Evolutionary conservation across 2,113 vertebrate species (phyloP).

Genomic region (Symphodus melops): DNA sequence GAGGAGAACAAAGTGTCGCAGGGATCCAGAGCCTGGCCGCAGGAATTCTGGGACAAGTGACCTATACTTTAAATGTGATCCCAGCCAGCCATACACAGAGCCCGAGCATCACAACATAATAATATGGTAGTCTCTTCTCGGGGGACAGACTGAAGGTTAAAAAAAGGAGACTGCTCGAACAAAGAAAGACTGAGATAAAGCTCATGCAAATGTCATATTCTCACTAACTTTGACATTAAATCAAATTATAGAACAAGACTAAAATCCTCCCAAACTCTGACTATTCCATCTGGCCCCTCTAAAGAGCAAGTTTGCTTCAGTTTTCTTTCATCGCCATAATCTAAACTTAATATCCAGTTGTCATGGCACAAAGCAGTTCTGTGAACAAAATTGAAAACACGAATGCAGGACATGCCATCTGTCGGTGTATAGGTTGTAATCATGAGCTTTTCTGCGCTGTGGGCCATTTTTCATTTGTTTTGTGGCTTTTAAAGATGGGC

Average conservation of each 20-base stretch:
- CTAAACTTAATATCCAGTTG: constrained; percentile 59
- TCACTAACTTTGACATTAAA: constrained; percentile 26
- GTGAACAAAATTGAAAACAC: constrained; percentile 70
- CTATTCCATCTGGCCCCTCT: constrained; percentile 24
- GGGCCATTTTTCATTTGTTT: constrained; percentile 80
- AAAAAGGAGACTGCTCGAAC: constrained; percentile 27
- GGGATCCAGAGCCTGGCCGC: constrained; percentile 70
- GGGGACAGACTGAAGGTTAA: constrained; percentile 40
- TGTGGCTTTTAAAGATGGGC: constrained; percentile 75
- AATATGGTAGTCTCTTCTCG: constrained; percentile 61
- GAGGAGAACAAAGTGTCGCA: constrained; percentile 76
- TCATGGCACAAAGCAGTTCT: constrained; percentile 43
- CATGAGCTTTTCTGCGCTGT: constrained; percentile 71
- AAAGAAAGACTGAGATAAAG: not conserved
- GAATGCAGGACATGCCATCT: constrained; percentile 64
- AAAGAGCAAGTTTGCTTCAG: constrained; percentile 39
- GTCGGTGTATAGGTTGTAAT: constrained; percentile 75
- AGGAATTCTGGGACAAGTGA: constrained; percentile 81
- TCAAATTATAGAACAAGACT: constrained; percentile 25
- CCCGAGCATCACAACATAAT: constrained; percentile 67
- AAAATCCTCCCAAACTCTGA: constrained; percentile 13
- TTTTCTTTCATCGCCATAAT: constrained; percentile 68
- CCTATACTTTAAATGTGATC: constrained; percentile 79
- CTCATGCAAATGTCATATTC: constrained; percentile 12
- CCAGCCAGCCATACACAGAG: constrained; percentile 59